phyloP scores from a whole-genome alignment of 1,140 invertebrate species.

The Ladona fulva region DNA sequence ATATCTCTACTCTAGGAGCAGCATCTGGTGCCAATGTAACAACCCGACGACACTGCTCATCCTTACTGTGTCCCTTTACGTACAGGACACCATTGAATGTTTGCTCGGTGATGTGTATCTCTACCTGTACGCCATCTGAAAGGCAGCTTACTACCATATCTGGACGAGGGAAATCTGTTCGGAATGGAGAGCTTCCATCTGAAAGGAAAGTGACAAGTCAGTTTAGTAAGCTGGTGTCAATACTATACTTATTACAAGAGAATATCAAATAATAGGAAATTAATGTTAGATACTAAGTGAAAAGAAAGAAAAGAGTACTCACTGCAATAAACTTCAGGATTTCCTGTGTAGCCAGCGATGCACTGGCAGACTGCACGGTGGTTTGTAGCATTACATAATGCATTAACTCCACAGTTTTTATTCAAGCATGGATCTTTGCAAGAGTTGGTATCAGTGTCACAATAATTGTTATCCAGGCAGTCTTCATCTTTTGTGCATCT shows the following conservation, averaged over 20 bases:
- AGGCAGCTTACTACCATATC: constrained; percentile 81
- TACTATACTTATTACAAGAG: constrained; percentile 3
- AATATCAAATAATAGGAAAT: constrained; percentile 19
- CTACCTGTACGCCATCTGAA: constrained; percentile 83
- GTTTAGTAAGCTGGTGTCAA: background rate
- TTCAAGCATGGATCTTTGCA: constrained; percentile 67
- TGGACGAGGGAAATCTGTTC: constrained; percentile 74
- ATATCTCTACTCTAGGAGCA: constrained; percentile 61
- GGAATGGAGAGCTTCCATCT: constrained; percentile 40
- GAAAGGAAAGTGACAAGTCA: constrained; percentile 17
- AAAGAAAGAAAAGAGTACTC: constrained; percentile 29
- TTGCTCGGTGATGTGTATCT: constrained; percentile 64
- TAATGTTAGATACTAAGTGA: background rate
- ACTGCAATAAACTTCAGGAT: constrained; percentile 60
- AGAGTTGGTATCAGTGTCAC: constrained; percentile 52
- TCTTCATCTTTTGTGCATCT: constrained; percentile 65
- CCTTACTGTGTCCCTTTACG: constrained; percentile 89
- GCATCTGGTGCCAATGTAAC: constrained; percentile 61
- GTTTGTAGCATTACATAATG: constrained; percentile 66
- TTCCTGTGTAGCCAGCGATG: constrained; percentile 56
- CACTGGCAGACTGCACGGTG: constrained; percentile 72
- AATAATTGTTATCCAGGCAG: constrained; percentile 67
- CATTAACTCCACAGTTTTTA: constrained; percentile 62
- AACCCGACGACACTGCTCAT: constrained; percentile 74
- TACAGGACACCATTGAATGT: constrained; percentile 87